Conservation (phyloP, 2,113 vertebrate species). For the Mobula birostris region DNA sequence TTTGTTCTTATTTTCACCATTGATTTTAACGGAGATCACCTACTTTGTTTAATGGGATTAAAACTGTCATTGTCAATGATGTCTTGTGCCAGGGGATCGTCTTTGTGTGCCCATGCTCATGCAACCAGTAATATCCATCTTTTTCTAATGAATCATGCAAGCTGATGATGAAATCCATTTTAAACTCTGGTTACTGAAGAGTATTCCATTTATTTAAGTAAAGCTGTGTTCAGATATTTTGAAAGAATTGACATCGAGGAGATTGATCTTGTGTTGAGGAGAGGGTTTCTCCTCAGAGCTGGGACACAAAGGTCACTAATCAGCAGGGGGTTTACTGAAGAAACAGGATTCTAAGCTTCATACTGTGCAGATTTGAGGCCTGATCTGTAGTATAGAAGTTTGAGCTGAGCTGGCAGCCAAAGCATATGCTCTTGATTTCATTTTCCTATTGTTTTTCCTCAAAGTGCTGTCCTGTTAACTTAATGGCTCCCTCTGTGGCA, state of each 20-base stretch:
- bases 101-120: not conserved
- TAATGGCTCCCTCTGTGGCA: constrained; percentile 49
- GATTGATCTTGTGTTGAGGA: not conserved
- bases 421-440: constrained; percentile 4
- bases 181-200: not conserved
- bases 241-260: not conserved
- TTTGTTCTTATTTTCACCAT: not conserved
- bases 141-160: not conserved
- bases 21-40: not conserved
- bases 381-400: constrained; percentile 52
- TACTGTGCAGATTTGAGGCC: constrained; percentile 45
- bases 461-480: not conserved
- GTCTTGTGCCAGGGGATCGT: not conserved
- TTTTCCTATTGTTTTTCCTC: not conserved
- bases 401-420: constrained; percentile 37
- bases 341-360: constrained; percentile 42
- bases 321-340: constrained; percentile 39
- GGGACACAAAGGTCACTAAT: constrained; percentile 8
- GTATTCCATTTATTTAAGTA: not conserved
- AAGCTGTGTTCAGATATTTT: not conserved
- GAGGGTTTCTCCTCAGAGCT: not conserved
- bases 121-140: not conserved
- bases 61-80: not conserved
- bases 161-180: too few relatives aligned
- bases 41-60: not conserved